Evolutionary conservation across 2,797 vertebrate species (phyloP).

Genomic region (Ptychadena robeensis): DNA sequence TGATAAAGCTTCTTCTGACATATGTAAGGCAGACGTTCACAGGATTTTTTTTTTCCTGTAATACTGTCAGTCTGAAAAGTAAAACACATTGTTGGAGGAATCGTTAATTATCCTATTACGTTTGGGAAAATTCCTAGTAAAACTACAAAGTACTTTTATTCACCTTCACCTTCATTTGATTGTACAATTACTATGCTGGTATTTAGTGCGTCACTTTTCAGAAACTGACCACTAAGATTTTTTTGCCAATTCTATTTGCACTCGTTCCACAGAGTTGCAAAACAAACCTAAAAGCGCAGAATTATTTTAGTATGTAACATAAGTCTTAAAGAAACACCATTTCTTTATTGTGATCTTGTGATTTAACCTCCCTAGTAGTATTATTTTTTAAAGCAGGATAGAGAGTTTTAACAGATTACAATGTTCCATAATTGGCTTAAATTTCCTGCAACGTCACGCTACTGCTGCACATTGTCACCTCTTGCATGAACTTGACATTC

Average conservation of each 20-base stretch:
- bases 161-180: neutral
- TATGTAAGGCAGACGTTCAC: neutral
- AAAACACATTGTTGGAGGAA: neutral
- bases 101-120: neutral
- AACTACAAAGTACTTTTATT: neutral
- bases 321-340: too few species aligned
- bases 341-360: too few species aligned
- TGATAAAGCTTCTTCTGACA: neutral
- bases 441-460: too few species aligned
- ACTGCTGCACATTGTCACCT: too few species aligned
- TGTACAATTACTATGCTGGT: neutral
- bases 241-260: neutral
- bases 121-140: neutral
- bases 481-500: too few species aligned
- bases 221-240: neutral
- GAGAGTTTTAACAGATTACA: too few species aligned
- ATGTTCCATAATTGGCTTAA: too few species aligned
- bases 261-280: too few species aligned
- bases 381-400: too few species aligned
- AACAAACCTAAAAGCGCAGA: too few species aligned
- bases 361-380: too few species aligned
- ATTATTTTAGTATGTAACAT: too few species aligned
- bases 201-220: neutral
- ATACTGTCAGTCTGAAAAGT: neutral
- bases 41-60: neutral